Percentiles rank a stretch among this genome's conserved stretches.
phyloP scores from a whole-genome alignment of 2,888 invertebrate species.

The Bombyx huttoni region DNA sequence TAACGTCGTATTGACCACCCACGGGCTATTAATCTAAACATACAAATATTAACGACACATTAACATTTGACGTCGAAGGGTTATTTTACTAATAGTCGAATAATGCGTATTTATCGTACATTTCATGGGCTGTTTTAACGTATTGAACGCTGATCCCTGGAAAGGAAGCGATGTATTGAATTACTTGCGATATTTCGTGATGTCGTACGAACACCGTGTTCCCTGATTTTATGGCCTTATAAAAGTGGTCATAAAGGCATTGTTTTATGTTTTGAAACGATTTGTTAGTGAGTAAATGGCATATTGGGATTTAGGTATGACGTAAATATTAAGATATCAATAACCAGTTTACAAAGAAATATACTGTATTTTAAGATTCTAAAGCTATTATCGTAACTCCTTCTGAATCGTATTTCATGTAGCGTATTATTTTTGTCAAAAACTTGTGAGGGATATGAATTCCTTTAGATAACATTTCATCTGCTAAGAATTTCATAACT shows the following conservation, averaged over 20 bases:
- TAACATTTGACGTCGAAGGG: slow-evolving; percentile 24
- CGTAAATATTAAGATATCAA: not conserved
- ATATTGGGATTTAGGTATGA: slow-evolving; percentile 5
- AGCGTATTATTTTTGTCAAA: no score
- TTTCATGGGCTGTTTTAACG: not conserved
- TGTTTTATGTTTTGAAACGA: slow-evolving; percentile 30
- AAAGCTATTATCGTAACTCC: not conserved
- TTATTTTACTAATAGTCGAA: not conserved
- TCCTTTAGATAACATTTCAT: no score
- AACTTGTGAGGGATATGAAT: no score
- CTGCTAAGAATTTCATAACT: no score
- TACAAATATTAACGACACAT: slow-evolving; percentile 30
- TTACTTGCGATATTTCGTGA: not conserved
- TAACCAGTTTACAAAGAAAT: not conserved
- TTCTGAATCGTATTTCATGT: no score
- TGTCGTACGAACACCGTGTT: not conserved
- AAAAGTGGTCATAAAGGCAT: slow-evolving; percentile 38
- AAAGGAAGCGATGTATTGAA: not conserved
- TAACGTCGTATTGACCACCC: slow-evolving; percentile 7
- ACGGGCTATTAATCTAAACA: slow-evolving; percentile 25
- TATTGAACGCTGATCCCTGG: not conserved
- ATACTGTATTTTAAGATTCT: not conserved
- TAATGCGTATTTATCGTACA: not conserved
- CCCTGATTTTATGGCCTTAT: slow-evolving; percentile 28
- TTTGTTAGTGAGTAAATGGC: slow-evolving; percentile 16